These are phyloP conservation scores for Noturus placidus DNA, from an alignment of 2,113 vertebrate species.

Conservation along the genomic window DNA sequence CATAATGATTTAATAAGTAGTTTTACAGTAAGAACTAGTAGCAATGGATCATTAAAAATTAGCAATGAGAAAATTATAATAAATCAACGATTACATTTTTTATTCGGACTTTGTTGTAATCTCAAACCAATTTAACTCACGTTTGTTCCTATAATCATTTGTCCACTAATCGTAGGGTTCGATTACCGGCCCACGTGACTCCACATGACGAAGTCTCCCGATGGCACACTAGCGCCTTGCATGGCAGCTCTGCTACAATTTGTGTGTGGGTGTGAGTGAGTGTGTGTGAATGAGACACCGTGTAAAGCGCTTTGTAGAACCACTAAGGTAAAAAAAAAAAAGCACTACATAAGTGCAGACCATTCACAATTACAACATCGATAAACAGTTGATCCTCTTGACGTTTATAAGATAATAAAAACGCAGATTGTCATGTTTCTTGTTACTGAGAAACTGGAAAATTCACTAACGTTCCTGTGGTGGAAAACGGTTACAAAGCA, in stretches of 20 bases:
- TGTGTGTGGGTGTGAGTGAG: too few species aligned
- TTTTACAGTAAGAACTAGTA: neutral
- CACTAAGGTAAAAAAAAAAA: too few species aligned
- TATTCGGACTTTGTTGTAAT: neutral
- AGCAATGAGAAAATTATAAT: neutral
- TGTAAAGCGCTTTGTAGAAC: too few species aligned
- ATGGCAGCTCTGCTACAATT: too few species aligned
- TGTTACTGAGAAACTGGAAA: neutral
- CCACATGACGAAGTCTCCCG: too few species aligned
- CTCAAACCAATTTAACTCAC: neutral
- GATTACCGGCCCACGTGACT: too few species aligned
- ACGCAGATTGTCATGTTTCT: neutral
- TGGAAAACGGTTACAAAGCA: neutral
- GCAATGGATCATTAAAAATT: neutral
- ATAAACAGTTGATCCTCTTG: neutral
- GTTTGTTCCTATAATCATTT: neutral
- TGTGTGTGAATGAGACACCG: too few species aligned
- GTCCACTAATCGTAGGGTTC: too few species aligned
- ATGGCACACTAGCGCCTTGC: too few species aligned
- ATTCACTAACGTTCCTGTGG: neutral
- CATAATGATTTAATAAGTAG: conserved; percentile 20
- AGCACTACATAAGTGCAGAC: too few species aligned
- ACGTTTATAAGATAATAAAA: neutral
- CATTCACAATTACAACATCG: neutral
- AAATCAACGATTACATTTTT: neutral